A percentile compares a stretch with the other conserved stretches of the same genome.
Conservation (phyloP, 2,113 vertebrate genomes). For the Chascanopsetta lugubris region DNA sequence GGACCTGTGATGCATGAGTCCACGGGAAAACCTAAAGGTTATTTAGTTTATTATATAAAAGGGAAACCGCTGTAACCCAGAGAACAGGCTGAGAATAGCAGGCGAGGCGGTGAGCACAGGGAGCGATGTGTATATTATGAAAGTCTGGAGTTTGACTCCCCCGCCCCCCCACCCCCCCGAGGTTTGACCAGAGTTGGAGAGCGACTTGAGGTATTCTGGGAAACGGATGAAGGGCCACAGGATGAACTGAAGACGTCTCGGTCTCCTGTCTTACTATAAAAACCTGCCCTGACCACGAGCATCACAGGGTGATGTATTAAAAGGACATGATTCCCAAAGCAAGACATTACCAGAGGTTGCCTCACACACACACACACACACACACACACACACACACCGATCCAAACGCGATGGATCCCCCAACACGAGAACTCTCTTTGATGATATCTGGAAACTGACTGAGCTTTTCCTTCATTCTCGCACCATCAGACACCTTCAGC, state of each 20-base stretch:
- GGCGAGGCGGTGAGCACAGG: background rate
- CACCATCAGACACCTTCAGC: constrained; percentile 12
- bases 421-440: constrained; percentile 13
- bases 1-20: too few relatives aligned
- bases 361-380: too few relatives aligned
- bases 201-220: constrained; percentile 8
- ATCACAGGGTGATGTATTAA: constrained; percentile 22
- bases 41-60: background rate
- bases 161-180: constrained; percentile 11
- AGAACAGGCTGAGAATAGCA: background rate
- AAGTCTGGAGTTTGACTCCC: constrained; percentile 1
- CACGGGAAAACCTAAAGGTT: background rate
- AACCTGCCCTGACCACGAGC: constrained; percentile 20
- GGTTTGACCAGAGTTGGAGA: constrained; percentile 9
- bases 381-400: too few relatives aligned
- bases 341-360: constrained; percentile 44
- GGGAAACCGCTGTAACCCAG: background rate
- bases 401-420: constrained; percentile 21
- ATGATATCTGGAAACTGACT: constrained; percentile 21
- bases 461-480: constrained; percentile 22
- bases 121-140: constrained; percentile 2
- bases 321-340: constrained; percentile 18
- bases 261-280: background rate
- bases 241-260: constrained; percentile 23
- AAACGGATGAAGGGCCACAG: constrained; percentile 25